A percentile compares a stretch with the other conserved stretches of the same genome.
Evolutionary conservation across 2,888 invertebrate genomes (phyloP).

Genomic region (Andrena flavipes): DNA sequence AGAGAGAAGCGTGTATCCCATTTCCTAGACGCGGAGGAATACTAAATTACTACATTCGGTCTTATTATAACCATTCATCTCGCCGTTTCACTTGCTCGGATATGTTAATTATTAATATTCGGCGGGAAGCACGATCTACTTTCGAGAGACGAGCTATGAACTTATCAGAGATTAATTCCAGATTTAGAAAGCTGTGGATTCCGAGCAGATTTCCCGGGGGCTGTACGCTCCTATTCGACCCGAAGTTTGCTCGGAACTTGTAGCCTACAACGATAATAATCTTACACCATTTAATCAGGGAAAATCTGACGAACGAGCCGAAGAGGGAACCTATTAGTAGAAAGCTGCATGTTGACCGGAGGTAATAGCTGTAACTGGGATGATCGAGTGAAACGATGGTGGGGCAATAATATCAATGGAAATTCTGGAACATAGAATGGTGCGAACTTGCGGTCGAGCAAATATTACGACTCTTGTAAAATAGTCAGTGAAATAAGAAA

Average conservation of each 20-base stretch:
- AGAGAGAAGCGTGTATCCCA: too few relatives aligned
- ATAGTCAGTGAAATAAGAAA: too few relatives aligned
- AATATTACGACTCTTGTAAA: too few relatives aligned
- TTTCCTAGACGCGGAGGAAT: too few relatives aligned
- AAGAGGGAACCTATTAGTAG: constrained; percentile 33
- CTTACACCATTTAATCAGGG: constrained; percentile 31
- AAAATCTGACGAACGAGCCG: constrained; percentile 4
- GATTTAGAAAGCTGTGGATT: constrained; percentile 45
- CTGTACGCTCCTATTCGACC: background rate
- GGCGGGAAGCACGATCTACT: background rate
- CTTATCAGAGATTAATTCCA: constrained; percentile 42
- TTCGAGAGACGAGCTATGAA: background rate
- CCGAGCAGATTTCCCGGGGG: constrained; percentile 45
- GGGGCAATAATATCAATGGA: background rate
- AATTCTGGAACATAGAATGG: background rate
- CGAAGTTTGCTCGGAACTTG: constrained; percentile 30
- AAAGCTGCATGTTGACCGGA: background rate
- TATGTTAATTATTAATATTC: constrained; percentile 20
- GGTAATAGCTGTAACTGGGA: background rate
- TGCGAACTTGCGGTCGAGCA: too few relatives aligned
- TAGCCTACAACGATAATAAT: constrained; percentile 12
- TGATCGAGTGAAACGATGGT: background rate
- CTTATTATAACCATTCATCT: too few relatives aligned
- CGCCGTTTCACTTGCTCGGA: too few relatives aligned
- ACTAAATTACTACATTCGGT: too few relatives aligned